Evolutionary conservation across 2,888 invertebrate genomes (phyloP).

Genomic region (Tetramorium bicarinatum): DNA sequence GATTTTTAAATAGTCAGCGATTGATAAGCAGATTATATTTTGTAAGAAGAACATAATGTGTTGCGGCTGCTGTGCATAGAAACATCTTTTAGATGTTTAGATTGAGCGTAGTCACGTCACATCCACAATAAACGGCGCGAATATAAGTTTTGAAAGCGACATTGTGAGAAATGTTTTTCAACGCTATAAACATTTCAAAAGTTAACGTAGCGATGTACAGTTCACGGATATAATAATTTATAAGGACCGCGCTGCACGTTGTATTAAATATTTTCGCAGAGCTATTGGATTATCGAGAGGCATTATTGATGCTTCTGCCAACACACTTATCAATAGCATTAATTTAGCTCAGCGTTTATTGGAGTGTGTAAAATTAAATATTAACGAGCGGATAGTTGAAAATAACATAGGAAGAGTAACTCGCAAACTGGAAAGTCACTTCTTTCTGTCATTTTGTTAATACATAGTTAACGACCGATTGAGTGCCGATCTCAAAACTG

Average conservation of each 20-base stretch:
- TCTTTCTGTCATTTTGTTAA: conserved; percentile 21
- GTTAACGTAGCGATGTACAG: not conserved
- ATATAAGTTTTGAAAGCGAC: conserved; percentile 15
- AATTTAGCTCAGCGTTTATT: conserved; percentile 23
- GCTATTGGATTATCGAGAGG: not conserved
- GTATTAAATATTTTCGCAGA: conserved; percentile 25
- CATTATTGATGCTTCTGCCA: conserved; percentile 27
- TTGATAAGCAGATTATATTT: not conserved
- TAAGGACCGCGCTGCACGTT: not conserved
- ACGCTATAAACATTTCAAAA: conserved; percentile 15
- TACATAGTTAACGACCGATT: not conserved
- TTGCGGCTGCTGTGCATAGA: not conserved
- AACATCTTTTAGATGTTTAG: not conserved
- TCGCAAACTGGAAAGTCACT: not conserved
- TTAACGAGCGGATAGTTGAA: conserved; percentile 22
- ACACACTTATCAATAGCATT: conserved; percentile 32
- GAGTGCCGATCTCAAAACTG: not conserved
- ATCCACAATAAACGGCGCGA: not conserved
- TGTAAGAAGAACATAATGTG: not conserved
- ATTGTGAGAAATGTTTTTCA: conserved; percentile 12
- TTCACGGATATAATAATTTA: conserved; percentile 1
- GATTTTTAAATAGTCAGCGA: not conserved
- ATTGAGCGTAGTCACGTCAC: not conserved
- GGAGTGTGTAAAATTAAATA: conserved; percentile 25
- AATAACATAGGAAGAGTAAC: conserved; percentile 12